Percentiles rank a stretch among this genome's conserved stretches.
Evolutionary conservation across 2,113 vertebrate genomes (phyloP).

Genomic region (Siniperca knerii): DNA sequence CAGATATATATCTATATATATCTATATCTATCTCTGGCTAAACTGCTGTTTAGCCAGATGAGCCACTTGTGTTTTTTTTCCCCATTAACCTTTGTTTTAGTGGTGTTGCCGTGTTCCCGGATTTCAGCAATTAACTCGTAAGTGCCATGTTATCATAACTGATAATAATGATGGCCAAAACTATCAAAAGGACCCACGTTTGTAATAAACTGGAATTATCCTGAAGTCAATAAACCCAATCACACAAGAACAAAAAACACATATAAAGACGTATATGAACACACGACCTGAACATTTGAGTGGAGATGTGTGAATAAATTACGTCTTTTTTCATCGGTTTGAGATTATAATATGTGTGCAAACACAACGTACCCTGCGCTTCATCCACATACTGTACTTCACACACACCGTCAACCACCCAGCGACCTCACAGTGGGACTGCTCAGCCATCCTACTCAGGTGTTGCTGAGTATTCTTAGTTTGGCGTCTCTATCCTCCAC

Average conservation of each 20-base stretch:
- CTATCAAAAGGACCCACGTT: neutral
- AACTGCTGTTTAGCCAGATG: no score
- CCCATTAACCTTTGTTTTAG: neutral
- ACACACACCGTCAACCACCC: conserved; percentile 29
- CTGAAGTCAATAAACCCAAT: neutral
- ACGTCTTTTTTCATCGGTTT: neutral
- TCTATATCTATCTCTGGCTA: neutral
- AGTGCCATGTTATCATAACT: neutral
- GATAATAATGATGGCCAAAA: neutral
- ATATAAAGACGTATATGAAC: neutral
- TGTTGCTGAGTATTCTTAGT: conserved; percentile 34
- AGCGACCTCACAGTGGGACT: conserved; percentile 39
- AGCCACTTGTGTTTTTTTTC: neutral
- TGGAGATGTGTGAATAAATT: neutral
- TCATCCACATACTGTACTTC: neutral
- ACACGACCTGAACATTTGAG: neutral
- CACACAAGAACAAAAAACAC: neutral
- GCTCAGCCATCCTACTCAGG: conserved; percentile 23
- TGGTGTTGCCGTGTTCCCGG: neutral
- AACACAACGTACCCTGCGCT: neutral
- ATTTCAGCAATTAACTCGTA: neutral
- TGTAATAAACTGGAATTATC: neutral
- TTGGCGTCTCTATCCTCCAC: conserved; percentile 16
- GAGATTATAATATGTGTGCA: neutral
- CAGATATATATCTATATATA: no score